phyloP scores from a whole-genome alignment of 2,888 invertebrate species.

The Malachius bipustulatus region DNA sequence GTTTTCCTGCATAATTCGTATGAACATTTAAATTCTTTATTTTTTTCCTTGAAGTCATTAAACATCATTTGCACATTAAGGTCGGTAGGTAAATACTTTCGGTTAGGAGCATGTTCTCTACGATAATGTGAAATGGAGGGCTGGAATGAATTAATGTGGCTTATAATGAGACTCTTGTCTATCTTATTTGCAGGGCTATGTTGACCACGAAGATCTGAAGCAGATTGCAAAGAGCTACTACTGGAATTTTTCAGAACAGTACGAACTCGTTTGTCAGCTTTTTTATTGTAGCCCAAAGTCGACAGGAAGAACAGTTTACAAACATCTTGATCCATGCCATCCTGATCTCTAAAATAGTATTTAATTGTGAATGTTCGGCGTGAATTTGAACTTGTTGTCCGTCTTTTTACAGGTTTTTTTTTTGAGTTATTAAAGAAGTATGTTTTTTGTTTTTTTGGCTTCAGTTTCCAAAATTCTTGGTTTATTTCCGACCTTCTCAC shows the following conservation, averaged over 20 bases:
- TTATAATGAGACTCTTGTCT: slow-evolving; percentile 6
- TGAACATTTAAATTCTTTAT: slow-evolving; percentile 13
- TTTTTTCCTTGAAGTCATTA: slow-evolving; percentile 18
- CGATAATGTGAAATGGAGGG: slow-evolving; percentile 18
- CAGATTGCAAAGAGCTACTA: background rate
- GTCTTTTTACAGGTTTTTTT: slow-evolving; percentile 1
- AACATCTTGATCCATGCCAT: slow-evolving; percentile 2
- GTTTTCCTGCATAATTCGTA: slow-evolving; percentile 19
- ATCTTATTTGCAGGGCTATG: slow-evolving; percentile 7
- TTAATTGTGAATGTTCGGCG: slow-evolving; percentile 1
- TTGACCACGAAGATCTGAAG: slow-evolving; percentile 3
- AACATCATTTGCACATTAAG: slow-evolving; percentile 18
- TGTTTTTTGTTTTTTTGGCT: slow-evolving; percentile 1
- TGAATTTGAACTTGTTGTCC: slow-evolving; percentile 1
- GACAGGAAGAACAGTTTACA: background rate
- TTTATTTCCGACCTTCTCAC: slow-evolving; percentile 1
- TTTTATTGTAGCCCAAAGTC: slow-evolving; percentile 1
- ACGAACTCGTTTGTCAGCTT: background rate
- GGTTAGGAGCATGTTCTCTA: slow-evolving; percentile 20
- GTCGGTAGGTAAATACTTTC: slow-evolving; percentile 19
- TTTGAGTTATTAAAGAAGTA: slow-evolving; percentile 1
- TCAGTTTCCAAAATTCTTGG: slow-evolving; percentile 2
- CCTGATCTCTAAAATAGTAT: background rate
- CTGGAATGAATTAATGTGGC: slow-evolving; percentile 15
- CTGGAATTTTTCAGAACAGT: slow-evolving; percentile 2